Evolutionary conservation across 1,140 invertebrate genomes (phyloP).

Genomic region (Orius laevigatus): DNA sequence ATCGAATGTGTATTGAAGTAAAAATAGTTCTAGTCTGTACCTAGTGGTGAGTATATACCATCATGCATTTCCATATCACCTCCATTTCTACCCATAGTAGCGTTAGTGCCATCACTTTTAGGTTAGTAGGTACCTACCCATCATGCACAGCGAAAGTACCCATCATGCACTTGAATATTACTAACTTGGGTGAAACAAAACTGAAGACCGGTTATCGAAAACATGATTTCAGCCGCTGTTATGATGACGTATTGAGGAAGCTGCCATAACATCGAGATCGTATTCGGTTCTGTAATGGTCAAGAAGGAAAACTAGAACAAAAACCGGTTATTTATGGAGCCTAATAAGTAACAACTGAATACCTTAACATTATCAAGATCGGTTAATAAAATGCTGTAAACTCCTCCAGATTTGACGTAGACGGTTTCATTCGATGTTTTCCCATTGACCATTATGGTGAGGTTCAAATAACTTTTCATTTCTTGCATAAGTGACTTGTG

Average conservation of each 20-base stretch:
- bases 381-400: conserved; percentile 16
- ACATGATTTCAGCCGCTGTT: conserved; percentile 49
- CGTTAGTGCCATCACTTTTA: too few relatives aligned
- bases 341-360: background rate
- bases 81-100: too few relatives aligned
- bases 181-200: conserved; percentile 44
- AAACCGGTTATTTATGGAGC: background rate
- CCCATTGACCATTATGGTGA: conserved; percentile 1
- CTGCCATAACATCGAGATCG: conserved; percentile 38
- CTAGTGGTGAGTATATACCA: too few relatives aligned
- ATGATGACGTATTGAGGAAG: conserved; percentile 47
- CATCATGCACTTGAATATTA: too few relatives aligned
- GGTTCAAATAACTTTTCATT: too few relatives aligned
- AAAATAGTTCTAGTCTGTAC: too few relatives aligned
- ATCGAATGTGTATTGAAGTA: too few relatives aligned
- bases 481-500: too few relatives aligned
- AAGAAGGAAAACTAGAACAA: conserved; percentile 9
- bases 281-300: conserved; percentile 27
- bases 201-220: conserved; percentile 54
- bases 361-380: conserved; percentile 7
- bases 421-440: background rate
- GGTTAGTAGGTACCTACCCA: too few relatives aligned
- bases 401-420: conserved; percentile 18
- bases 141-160: too few relatives aligned
- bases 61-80: too few relatives aligned